Conservation (phyloP, 2,113 vertebrate genomes). For the Callopanchax toddi region DNA sequence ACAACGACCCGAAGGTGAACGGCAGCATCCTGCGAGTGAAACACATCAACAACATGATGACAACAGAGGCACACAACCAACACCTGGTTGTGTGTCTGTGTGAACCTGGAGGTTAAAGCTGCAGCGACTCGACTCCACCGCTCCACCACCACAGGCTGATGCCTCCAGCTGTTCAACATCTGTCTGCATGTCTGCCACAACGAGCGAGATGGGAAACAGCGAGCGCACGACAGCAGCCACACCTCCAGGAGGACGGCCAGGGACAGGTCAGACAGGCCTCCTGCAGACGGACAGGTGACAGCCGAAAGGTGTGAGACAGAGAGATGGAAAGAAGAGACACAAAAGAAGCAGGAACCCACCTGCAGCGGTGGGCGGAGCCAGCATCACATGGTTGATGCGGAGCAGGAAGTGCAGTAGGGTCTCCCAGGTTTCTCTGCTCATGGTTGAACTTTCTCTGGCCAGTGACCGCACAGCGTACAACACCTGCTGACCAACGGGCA, state of each 20-base stretch:
- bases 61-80: neutral
- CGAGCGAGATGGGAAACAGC: slow-evolving; percentile 92
- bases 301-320: too few relatives aligned
- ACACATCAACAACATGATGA: neutral
- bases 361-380: slow-evolving; percentile 83
- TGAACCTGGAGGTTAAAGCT: slow-evolving; percentile 93
- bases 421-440: slow-evolving; percentile 95
- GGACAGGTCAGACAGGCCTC: slow-evolving; percentile 77
- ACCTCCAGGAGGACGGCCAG: slow-evolving; percentile 92
- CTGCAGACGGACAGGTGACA: neutral
- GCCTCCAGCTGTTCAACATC: slow-evolving; percentile 94
- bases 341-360: slow-evolving; percentile 17
- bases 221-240: slow-evolving; percentile 89
- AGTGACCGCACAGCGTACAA: slow-evolving; percentile 89
- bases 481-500: slow-evolving; percentile 90
- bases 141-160: slow-evolving; percentile 90
- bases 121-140: slow-evolving; percentile 92
- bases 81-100: too few relatives aligned
- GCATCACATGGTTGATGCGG: slow-evolving; percentile 89
- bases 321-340: too few relatives aligned
- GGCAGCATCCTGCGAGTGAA: slow-evolving; percentile 81
- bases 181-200: slow-evolving; percentile 94
- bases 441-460: slow-evolving; percentile 85
- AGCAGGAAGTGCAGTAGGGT: slow-evolving; percentile 92
- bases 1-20: slow-evolving; percentile 88